These are phyloP conservation scores for Cynaeus angustus DNA, from an alignment of 2,888 invertebrate species.

Conservation along the genomic window DNA sequence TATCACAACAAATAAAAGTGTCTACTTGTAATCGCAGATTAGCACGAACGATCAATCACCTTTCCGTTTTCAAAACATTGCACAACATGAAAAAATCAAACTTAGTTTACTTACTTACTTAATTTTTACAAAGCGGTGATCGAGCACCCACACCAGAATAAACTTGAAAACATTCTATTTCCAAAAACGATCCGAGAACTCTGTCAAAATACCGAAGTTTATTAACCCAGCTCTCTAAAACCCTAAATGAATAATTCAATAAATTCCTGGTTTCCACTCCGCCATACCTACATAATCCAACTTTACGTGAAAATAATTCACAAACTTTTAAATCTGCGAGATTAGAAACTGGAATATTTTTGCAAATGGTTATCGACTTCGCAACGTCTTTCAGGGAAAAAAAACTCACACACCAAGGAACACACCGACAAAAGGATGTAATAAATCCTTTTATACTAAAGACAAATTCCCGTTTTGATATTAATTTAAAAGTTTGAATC, in stretches of 20 bases:
- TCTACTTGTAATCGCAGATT: background rate
- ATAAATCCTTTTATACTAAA: background rate
- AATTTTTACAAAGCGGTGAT: too few relatives aligned
- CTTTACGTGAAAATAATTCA: conserved; percentile 4
- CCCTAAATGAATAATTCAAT: conserved; percentile 6
- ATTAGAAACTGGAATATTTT: background rate
- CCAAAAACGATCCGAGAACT: too few relatives aligned
- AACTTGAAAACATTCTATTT: too few relatives aligned
- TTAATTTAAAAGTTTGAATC: too few relatives aligned
- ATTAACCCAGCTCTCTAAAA: conserved; percentile 6
- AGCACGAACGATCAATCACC: background rate
- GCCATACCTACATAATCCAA: conserved; percentile 1
- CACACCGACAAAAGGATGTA: background rate
- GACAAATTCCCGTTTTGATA: too few relatives aligned
- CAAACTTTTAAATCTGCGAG: background rate
- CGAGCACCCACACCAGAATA: too few relatives aligned
- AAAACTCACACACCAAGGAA: too few relatives aligned
- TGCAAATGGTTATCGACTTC: background rate
- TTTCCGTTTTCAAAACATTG: background rate
- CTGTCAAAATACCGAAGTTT: background rate
- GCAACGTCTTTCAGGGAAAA: background rate
- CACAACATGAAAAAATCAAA: background rate
- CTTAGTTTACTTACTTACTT: too few relatives aligned
- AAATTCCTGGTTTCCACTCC: background rate
- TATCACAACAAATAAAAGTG: conserved; percentile 1